A percentile compares a stretch with the other conserved stretches of the same genome.
Evolutionary conservation across 2,888 invertebrate species (phyloP).

Genomic region (Phyllotreta striolata): DNA sequence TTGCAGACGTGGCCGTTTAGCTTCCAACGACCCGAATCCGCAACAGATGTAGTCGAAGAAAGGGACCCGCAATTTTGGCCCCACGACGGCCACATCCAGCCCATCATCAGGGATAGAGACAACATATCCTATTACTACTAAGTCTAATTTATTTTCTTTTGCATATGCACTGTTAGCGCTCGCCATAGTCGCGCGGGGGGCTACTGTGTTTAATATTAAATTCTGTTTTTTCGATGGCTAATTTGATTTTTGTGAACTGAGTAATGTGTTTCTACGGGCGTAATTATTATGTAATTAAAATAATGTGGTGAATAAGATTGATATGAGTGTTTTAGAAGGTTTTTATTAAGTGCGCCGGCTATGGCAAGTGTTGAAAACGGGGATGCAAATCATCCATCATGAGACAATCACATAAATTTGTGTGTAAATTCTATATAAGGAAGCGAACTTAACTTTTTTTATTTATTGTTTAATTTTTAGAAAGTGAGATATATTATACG

Average conservation of each 20-base stretch:
- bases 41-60: conserved; percentile 61
- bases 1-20: conserved; percentile 85
- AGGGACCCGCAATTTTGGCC: conserved; percentile 50
- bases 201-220: no score
- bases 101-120: conserved; percentile 57
- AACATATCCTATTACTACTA: conserved; percentile 59
- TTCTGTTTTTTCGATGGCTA: no score
- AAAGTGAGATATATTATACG: conserved; percentile 18
- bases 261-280: no score
- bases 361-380: neutral
- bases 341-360: conserved; percentile 9
- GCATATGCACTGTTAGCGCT: conserved; percentile 8
- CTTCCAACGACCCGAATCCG: conserved; percentile 69
- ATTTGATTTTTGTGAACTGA: no score
- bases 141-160: conserved; percentile 39
- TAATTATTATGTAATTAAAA: no score
- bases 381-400: neutral
- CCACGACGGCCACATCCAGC: conserved; percentile 50
- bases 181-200: neutral
- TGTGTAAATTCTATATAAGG: neutral
- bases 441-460: conserved; percentile 25
- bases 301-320: no score
- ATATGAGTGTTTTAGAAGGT: no score
- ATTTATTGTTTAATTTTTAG: conserved; percentile 34
- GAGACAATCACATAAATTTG: conserved; percentile 10